A percentile compares a stretch with the other conserved stretches of the same genome.
Evolutionary conservation across 2,113 vertebrate genomes (phyloP).

Genomic region (Cyanoramphus novaezelandiae): DNA sequence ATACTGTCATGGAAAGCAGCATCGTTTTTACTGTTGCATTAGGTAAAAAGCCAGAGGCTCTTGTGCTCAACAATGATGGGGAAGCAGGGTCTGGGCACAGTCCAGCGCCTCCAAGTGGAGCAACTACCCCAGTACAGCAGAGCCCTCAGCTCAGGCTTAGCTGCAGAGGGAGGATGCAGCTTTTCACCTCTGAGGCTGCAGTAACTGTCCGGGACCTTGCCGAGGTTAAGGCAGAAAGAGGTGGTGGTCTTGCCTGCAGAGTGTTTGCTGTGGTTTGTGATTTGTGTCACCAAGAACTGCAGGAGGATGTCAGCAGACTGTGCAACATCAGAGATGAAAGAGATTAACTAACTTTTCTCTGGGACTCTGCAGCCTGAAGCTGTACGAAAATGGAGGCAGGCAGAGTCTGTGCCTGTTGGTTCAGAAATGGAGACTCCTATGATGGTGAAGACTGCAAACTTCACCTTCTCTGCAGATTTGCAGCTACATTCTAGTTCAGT

Average conservation of each 20-base stretch:
- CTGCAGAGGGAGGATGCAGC: background rate
- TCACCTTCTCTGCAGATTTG: background rate
- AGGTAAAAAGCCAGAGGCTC: background rate
- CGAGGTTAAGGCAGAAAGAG: background rate
- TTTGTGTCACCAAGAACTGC: background rate
- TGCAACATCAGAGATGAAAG: background rate
- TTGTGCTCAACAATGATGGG: background rate
- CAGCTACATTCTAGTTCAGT: background rate
- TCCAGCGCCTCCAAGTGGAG: background rate
- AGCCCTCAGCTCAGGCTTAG: background rate
- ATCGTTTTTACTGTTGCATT: background rate
- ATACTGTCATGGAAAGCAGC: background rate
- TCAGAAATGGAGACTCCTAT: background rate
- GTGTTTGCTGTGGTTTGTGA: background rate
- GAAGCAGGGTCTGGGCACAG: background rate
- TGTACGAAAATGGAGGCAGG: background rate
- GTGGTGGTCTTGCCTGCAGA: background rate
- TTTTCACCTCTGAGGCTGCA: background rate
- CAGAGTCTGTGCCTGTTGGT: background rate
- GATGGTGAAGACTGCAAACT: background rate
- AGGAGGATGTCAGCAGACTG: background rate
- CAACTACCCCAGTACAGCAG: background rate
- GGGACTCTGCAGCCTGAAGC: background rate
- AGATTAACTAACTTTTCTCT: background rate
- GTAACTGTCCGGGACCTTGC: background rate